Conservation (phyloP, 2,113 vertebrate genomes). For the Crypturellus undulatus region DNA sequence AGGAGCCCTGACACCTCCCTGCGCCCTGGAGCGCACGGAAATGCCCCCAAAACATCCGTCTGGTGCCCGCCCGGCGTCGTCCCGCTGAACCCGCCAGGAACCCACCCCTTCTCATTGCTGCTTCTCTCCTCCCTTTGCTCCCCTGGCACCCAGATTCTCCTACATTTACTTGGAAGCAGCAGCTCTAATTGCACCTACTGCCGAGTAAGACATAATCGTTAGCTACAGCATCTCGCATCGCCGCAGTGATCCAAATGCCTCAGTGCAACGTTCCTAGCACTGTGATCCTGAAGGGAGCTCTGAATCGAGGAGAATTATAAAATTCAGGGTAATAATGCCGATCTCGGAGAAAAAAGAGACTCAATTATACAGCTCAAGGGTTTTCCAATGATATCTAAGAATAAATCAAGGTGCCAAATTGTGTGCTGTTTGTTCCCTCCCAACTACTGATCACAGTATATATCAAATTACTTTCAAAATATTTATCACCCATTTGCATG, state of each 20-base stretch:
- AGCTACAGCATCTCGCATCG: background rate
- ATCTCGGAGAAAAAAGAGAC: background rate
- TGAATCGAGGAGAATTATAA: background rate
- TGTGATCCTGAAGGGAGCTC: background rate
- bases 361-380: background rate
- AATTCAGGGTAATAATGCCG: background rate
- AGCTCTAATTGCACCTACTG: background rate
- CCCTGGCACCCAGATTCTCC: background rate
- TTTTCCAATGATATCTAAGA: background rate
- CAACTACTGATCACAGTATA: background rate
- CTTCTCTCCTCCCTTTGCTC: background rate
- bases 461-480: background rate
- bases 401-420: background rate
- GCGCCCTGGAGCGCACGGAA: rapidly evolving
- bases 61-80: rapidly evolving
- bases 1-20: background rate
- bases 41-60: background rate
- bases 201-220: background rate
- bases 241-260: background rate
- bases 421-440: background rate
- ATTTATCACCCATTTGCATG: background rate
- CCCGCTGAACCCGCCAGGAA: background rate
- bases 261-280: background rate
- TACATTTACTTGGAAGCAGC: background rate
- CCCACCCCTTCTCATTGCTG: background rate